These are phyloP conservation scores for Caenorhabditis remanei DNA, from an alignment of 1,140 invertebrate genomes.

Conservation along the genomic window DNA sequence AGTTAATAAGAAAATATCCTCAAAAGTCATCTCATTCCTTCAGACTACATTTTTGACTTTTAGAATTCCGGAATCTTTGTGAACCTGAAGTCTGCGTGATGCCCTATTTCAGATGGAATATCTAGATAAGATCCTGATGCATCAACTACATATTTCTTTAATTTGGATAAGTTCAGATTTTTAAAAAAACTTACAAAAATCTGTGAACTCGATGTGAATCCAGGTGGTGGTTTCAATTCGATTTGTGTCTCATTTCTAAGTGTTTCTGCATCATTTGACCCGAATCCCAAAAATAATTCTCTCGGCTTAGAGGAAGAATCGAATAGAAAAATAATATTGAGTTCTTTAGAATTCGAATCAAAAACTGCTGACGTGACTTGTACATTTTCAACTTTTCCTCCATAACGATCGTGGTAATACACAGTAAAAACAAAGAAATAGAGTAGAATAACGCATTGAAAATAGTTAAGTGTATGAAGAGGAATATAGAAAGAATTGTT, in stretches of 20 bases:
- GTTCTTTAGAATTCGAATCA: conserved; percentile 45
- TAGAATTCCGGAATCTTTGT: too few species aligned
- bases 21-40: too few species aligned
- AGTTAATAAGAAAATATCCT: too few species aligned
- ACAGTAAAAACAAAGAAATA: conserved; percentile 49
- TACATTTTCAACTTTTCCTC: conserved; percentile 24
- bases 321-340: conserved; percentile 2
- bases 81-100: too few species aligned
- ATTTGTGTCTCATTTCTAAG: conserved; percentile 7
- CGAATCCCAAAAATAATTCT: conserved; percentile 22
- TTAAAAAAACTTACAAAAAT: conserved; percentile 26
- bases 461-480: conserved; percentile 35
- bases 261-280: conserved; percentile 18
- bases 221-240: conserved; percentile 12
- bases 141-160: not conserved
- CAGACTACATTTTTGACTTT: too few species aligned
- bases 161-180: not conserved
- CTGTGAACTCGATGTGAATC: not conserved
- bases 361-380: conserved; percentile 34
- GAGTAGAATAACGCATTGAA: conserved; percentile 34
- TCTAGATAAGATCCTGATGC: too few species aligned
- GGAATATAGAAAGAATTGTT: conserved; percentile 16
- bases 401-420: conserved; percentile 13
- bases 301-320: not conserved
- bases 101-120: too few species aligned